Base-by-base conservation (phyloP, 2,113 vertebrate species). In the Rhabdomys dilectus region DNA sequence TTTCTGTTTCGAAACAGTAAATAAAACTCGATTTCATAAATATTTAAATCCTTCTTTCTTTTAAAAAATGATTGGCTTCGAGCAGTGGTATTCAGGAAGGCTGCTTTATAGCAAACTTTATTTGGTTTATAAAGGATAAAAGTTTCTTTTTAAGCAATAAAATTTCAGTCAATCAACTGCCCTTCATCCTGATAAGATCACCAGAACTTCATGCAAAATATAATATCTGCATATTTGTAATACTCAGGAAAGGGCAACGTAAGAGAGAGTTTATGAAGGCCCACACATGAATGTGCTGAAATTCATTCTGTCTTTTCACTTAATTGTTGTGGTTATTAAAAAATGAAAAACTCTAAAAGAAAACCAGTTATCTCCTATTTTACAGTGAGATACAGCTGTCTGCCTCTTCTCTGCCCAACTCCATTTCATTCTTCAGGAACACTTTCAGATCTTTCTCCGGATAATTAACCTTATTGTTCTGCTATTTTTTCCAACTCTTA, bases 1-100 rank as follows among this genome's bases (percentile, higher is more conserved):
- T 93, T 96, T 93, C n/a, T 91, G 82, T 89, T 96, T 87, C 17
- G 96, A 93, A 91, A 91, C 12, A 96, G 60, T 94, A 92, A 97
- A 90, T 62, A 91, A 96, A 89, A 95, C 60, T 89, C 45, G 29
- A 88, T 80, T 93, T 97, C 39, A 97, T 97, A 95, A 94, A 97
- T 97, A 96, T 95, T 98, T 97, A 97, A 96, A 89, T 84, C 11
- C 62, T 86, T 68, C 66, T 95, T 96, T 91, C 75, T 51, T 96
- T 93, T 96, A 51, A 91, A 96, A 95, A 94, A 86, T 89, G 34
- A 93, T 62, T 91, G 77, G n/a, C 62, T 92, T 53, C 88, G 87
- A 95, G 89, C 39, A 95, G 85, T 68, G 8, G 66, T 91, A 92
- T 94, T 89, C 58, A 91, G 89, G 78, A 2, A 93, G 17, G 6